A percentile compares a stretch with the other conserved stretches of the same genome.
Conservation (phyloP, 2,888 invertebrate genomes). For the Diloba caeruleocephala region DNA sequence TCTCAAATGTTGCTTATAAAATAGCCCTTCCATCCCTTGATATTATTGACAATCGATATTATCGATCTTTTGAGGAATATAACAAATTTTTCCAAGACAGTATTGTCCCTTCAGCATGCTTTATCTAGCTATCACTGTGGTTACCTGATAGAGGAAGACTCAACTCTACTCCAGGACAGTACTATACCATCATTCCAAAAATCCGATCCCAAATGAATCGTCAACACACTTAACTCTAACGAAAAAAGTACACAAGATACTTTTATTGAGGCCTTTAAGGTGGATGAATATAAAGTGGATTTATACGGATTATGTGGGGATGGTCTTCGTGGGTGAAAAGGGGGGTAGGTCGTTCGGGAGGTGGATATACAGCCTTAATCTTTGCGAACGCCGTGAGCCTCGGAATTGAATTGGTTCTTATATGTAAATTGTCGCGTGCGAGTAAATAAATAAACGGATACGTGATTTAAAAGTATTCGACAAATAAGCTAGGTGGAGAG, state of each 20-base stretch:
- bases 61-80: too few relatives aligned
- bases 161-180: too few relatives aligned
- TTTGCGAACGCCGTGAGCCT: slow-evolving; percentile 81
- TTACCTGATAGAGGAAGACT: too few relatives aligned
- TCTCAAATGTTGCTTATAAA: too few relatives aligned
- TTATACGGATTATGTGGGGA: slow-evolving; percentile 85
- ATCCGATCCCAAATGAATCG: slow-evolving; percentile 48
- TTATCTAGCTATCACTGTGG: too few relatives aligned
- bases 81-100: too few relatives aligned
- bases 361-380: slow-evolving; percentile 80
- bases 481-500: slow-evolving; percentile 68
- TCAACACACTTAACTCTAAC: slow-evolving; percentile 58
- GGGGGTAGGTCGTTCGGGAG: slow-evolving; percentile 58
- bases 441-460: slow-evolving; percentile 85
- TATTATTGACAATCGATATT: too few relatives aligned
- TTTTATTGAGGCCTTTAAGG: slow-evolving; percentile 87
- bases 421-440: slow-evolving; percentile 85
- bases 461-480: slow-evolving; percentile 78
- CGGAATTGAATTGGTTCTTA: slow-evolving; percentile 86
- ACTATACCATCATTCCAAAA: slow-evolving; percentile 13
- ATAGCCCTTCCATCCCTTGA: too few relatives aligned
- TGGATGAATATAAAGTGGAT: slow-evolving; percentile 89
- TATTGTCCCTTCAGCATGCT: too few relatives aligned
- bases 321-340: slow-evolving; percentile 67
- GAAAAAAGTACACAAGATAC: slow-evolving; percentile 76